Conservation (phyloP, 2,888 invertebrate species). For the Epinotia brunnichana region DNA sequence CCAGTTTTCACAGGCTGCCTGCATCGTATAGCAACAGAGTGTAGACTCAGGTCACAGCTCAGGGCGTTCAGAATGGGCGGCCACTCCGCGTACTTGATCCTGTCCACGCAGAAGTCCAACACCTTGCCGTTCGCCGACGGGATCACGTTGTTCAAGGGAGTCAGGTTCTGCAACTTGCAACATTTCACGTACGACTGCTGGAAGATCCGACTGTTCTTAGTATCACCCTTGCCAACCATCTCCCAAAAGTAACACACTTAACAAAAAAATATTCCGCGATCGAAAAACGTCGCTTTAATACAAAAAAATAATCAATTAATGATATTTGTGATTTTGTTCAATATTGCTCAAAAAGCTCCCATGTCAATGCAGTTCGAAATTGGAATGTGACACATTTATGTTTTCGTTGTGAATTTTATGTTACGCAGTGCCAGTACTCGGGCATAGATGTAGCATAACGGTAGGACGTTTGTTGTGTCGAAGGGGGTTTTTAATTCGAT, state of each 20-base stretch:
- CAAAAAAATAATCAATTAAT: slow-evolving; percentile 58
- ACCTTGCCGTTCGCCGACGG: slow-evolving; percentile 78
- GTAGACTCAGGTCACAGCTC: slow-evolving; percentile 87
- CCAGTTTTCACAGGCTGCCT: slow-evolving; percentile 79
- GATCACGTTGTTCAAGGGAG: slow-evolving; percentile 70
- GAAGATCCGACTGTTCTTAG: slow-evolving; percentile 76
- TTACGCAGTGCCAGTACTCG: neutral
- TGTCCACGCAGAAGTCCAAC: slow-evolving; percentile 89
- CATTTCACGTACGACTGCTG: slow-evolving; percentile 80
- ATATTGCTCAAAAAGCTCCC: slow-evolving; percentile 65
- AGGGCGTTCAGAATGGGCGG: slow-evolving; percentile 88
- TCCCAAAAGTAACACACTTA: slow-evolving; percentile 42
- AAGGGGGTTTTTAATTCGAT: too few relatives aligned
- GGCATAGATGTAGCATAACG: neutral
- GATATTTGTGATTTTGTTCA: slow-evolving; percentile 55
- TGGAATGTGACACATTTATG: slow-evolving; percentile 61
- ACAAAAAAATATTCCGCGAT: slow-evolving; percentile 52
- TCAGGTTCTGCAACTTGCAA: slow-evolving; percentile 79
- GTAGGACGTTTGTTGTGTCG: too few relatives aligned
- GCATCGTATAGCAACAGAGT: slow-evolving; percentile 87
- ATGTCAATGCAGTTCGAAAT: slow-evolving; percentile 64
- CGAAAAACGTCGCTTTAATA: slow-evolving; percentile 52
- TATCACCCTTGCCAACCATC: slow-evolving; percentile 76
- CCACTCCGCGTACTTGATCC: slow-evolving; percentile 90
- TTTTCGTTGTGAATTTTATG: slow-evolving; percentile 31